A percentile compares a stretch with the other conserved stretches of the same genome.
Conservation (phyloP, 2,113 vertebrate species). For the Neopipo cinnamomea region DNA sequence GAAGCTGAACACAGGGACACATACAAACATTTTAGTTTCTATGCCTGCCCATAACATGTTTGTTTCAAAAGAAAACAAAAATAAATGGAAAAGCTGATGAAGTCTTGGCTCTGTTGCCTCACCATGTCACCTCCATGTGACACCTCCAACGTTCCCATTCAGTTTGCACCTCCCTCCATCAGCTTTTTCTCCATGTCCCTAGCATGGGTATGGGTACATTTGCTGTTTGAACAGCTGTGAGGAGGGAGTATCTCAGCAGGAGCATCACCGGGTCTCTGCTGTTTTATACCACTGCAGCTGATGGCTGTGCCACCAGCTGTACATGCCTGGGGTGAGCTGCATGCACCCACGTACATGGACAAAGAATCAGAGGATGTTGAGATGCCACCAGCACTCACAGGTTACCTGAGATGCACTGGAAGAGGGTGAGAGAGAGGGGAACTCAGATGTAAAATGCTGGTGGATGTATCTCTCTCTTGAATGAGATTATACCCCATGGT, state of each 20-base stretch:
- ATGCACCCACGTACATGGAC: accelerated
- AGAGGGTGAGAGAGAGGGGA: neutral
- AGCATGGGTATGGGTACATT: accelerated
- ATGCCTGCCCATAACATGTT: neutral
- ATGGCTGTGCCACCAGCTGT: accelerated
- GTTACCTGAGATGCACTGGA: neutral
- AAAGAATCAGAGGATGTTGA: neutral
- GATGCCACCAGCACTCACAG: neutral
- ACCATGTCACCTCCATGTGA: neutral
- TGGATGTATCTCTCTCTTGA: neutral
- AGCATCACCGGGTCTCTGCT: neutral
- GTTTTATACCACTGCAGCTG: neutral
- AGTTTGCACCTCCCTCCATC: neutral
- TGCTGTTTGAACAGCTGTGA: neutral
- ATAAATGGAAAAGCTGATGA: neutral
- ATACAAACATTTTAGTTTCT: neutral
- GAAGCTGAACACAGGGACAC: neutral
- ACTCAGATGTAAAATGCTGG: neutral
- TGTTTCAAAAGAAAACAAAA: slow-evolving; percentile 7
- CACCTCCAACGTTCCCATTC: neutral
- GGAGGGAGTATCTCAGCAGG: neutral
- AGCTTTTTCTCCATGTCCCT: neutral
- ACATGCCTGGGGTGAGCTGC: neutral
- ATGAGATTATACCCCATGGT: neutral
- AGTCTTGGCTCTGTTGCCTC: neutral